Evolutionary conservation across 1,140 invertebrate genomes (phyloP).

Genomic region (Oncopeltus fasciatus): DNA sequence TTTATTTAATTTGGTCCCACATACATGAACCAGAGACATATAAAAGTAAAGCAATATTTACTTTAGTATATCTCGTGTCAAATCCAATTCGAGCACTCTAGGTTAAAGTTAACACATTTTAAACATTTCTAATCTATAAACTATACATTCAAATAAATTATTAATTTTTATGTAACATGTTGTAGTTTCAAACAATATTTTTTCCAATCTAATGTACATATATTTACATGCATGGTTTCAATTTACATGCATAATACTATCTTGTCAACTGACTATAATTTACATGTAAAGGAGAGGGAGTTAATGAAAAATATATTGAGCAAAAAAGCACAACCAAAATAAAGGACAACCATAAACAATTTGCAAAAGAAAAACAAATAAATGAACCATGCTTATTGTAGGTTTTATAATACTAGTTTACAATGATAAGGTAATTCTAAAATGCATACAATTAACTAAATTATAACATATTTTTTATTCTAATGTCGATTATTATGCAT

Average conservation of each 20-base stretch:
- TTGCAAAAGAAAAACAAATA: too few relatives aligned
- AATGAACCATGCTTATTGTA: too few relatives aligned
- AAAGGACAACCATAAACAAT: neutral
- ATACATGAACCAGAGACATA: neutral
- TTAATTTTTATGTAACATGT: constrained; percentile 6
- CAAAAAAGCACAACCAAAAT: constrained; percentile 3
- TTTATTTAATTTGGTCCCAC: constrained; percentile 11
- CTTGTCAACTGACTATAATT: neutral
- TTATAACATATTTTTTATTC: too few relatives aligned
- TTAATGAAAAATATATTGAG: neutral
- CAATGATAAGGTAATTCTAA: too few relatives aligned
- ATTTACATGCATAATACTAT: neutral
- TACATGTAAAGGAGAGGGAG: neutral
- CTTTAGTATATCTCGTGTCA: too few relatives aligned
- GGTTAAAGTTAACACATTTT: constrained; percentile 12
- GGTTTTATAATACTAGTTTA: too few relatives aligned
- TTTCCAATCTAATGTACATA: constrained; percentile 10
- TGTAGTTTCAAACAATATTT: neutral
- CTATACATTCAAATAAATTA: constrained; percentile 20
- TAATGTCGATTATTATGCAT: too few relatives aligned
- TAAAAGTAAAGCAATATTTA: neutral
- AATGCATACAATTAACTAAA: too few relatives aligned
- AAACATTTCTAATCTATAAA: constrained; percentile 16
- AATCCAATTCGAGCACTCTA: constrained; percentile 14
- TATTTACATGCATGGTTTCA: constrained; percentile 9